phyloP scores from a whole-genome alignment of 2,113 vertebrate species.

The Triplophysa tibetana region DNA sequence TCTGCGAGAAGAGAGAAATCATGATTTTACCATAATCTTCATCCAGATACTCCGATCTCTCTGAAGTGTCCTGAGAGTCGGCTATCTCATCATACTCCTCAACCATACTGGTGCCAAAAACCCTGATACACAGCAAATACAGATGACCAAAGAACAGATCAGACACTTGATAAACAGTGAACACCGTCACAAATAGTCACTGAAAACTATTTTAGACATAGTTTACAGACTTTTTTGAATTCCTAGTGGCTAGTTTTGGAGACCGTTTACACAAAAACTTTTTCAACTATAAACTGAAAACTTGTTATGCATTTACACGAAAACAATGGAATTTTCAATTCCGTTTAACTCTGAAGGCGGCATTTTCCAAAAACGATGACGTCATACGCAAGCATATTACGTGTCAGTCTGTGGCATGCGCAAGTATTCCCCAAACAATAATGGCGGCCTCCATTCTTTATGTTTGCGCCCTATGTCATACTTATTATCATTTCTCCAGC shows the following conservation, averaged over 20 bases:
- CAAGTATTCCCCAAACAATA: no score
- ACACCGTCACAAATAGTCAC: no score
- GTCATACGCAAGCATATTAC: no score
- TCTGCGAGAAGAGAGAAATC: background rate
- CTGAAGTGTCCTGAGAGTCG: conserved; percentile 93
- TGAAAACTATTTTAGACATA: background rate
- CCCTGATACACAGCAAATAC: conserved; percentile 68
- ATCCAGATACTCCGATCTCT: conserved; percentile 89
- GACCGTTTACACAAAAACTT: background rate
- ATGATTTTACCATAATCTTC: conserved; percentile 88
- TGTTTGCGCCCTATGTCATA: no score
- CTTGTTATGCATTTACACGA: no score
- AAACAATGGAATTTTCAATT: no score
- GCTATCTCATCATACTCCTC: conserved; percentile 99
- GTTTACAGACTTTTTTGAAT: background rate
- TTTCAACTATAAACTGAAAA: background rate
- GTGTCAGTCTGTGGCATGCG: no score
- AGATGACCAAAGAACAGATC: background rate
- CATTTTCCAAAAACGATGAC: no score
- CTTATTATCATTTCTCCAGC: no score
- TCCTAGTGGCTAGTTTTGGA: background rate
- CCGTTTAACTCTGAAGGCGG: no score
- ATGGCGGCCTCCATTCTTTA: no score
- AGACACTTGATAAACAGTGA: background rate
- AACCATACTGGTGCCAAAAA: conserved; percentile 99